Conservation (phyloP, 2,888 invertebrate species). For the Brachylomia viminalis region DNA sequence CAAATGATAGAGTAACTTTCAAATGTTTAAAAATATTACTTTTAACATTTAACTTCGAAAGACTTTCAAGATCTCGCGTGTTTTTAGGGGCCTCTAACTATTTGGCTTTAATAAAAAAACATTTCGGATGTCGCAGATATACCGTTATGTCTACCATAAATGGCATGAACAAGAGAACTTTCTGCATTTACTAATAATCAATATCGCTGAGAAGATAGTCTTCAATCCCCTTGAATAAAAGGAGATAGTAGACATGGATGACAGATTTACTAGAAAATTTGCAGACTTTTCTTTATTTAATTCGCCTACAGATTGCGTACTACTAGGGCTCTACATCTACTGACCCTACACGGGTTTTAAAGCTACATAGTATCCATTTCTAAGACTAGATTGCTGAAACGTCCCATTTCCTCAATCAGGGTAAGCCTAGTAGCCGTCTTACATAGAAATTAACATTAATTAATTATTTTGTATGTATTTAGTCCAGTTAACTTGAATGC, state of each 20-base stretch:
- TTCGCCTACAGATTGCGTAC: neutral
- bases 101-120: constrained; percentile 4
- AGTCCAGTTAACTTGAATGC: constrained; percentile 60
- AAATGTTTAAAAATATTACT: constrained; percentile 18
- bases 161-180: neutral
- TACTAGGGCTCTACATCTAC: neutral
- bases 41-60: constrained; percentile 38
- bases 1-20: constrained; percentile 31
- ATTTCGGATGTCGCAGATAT: constrained; percentile 6
- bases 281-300: neutral
- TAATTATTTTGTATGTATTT: constrained; percentile 66
- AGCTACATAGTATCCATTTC: neutral
- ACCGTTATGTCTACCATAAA: constrained; percentile 9
- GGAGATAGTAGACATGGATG: neutral
- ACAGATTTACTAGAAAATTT: constrained; percentile 7
- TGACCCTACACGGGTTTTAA: neutral
- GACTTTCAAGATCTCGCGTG: constrained; percentile 24
- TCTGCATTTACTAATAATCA: neutral
- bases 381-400: constrained; percentile 8
- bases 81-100: constrained; percentile 14
- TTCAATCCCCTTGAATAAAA: neutral
- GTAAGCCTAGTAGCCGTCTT: constrained; percentile 59
- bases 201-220: neutral
- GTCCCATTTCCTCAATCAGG: constrained; percentile 48
- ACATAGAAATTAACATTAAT: constrained; percentile 62